phyloP scores from a whole-genome alignment of 1,140 invertebrate species.

The Drosophila tropicalis region DNA sequence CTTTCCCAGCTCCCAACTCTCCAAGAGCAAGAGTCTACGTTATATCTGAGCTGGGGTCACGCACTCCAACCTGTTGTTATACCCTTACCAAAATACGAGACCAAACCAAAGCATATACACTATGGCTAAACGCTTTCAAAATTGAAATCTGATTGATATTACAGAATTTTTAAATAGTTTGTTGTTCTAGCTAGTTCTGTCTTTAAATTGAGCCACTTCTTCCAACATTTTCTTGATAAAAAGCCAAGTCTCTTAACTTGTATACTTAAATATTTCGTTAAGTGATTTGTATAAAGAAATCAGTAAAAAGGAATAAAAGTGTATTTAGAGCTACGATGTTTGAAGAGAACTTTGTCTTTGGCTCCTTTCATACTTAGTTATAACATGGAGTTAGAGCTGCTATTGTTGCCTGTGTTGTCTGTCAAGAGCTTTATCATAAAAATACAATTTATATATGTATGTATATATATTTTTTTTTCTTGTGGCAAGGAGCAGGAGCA shows the following conservation, averaged over 20 bases:
- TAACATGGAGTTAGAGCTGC: neutral
- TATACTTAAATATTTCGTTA: no score
- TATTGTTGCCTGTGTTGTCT: constrained; percentile 9
- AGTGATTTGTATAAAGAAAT: no score
- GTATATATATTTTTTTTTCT: neutral
- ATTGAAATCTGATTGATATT: no score
- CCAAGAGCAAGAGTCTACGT: constrained; percentile 41
- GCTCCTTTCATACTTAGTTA: neutral
- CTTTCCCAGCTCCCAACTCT: constrained; percentile 1
- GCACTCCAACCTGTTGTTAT: constrained; percentile 48
- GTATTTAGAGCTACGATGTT: neutral
- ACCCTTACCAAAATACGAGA: constrained; percentile 6
- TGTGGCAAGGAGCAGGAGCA: neutral
- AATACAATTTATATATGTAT: constrained; percentile 5
- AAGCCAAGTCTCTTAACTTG: no score
- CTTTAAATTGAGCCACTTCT: no score
- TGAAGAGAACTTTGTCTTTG: neutral
- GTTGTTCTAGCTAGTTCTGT: no score
- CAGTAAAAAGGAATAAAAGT: neutral
- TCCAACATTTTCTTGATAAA: no score
- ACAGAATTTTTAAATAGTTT: no score
- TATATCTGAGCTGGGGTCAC: constrained; percentile 60
- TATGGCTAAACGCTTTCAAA: neutral
- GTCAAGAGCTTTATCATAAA: constrained; percentile 14
- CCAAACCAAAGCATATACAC: neutral